Evolutionary conservation across 2,888 invertebrate genomes (phyloP), one percentile per base, ranked within the genome.

Genomic region (Chrysopilus asiliformis): DNA sequence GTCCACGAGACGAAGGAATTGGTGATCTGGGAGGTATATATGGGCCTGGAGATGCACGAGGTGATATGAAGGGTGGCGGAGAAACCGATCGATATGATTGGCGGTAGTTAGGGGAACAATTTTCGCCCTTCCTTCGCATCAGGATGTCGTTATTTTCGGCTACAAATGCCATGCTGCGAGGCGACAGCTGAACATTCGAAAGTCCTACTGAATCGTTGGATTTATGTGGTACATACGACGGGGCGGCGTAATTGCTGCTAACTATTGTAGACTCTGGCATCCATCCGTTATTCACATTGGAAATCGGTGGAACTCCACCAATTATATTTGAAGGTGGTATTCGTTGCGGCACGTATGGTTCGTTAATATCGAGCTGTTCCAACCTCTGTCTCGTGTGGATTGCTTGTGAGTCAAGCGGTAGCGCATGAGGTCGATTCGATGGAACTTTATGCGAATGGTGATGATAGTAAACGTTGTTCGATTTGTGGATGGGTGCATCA

Each of bases 141-240:
- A 48, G 36, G 12, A 45, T 48, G 22, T 41, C 43, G 26, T 46
- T 45, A 32, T 48, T 48, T 38, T 45, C 36, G 2, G 39, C 39
- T 4, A 48, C 48, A 39, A 48, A 48, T 4, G 48, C 48, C 13
- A 45, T 39, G 38, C 45, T 48, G 2, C 48, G 36, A 2, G 48
- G 48, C 4, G 46, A 47, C 18, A 48, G 34, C 16, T 45, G 46
- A 4, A 46, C 44, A 31, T 42, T 46, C 2, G 14, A 22, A 3
- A 30, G 4, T 4, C 30, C 39, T 10, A 31, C 4, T 14, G 17
- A 22, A n/a, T 38, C 37, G 2, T 16, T 12, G 12, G 17, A 18
- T 12, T 34, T 41, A 22, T 27, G 39, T 24, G 40, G 34, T 16
- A 36, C 34, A 31, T 39, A 43, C n/a, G n/a, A n/a, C 10, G 40